Percentiles rank a stretch among this genome's conserved stretches.
Conservation (phyloP, 2,888 invertebrate genomes). For the Uropetala carovei region DNA sequence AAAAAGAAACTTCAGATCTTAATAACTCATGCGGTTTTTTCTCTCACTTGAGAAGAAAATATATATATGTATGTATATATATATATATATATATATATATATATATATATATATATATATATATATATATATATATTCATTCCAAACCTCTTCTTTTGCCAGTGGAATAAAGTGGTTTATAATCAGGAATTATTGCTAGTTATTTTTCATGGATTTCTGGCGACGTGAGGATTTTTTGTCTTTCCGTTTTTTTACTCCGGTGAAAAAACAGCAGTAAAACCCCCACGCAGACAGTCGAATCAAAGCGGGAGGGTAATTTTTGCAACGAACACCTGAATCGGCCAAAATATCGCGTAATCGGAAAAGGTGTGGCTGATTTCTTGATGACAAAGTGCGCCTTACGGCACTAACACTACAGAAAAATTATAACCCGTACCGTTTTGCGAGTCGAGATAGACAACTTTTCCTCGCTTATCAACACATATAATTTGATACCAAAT, state of each 20-base stretch:
- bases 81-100: background rate
- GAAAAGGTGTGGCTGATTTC: background rate
- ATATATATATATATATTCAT: background rate
- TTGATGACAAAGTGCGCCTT: background rate
- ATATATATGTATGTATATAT: background rate
- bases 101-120: background rate
- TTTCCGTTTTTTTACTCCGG: background rate
- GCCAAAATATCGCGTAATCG: background rate
- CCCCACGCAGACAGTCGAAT: background rate
- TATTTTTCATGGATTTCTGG: background rate
- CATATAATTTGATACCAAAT: background rate
- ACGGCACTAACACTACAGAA: background rate
- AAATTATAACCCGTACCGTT: background rate
- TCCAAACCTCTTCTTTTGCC: background rate
- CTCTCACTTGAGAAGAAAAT: background rate
- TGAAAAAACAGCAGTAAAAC: no score
- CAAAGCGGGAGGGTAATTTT: background rate
- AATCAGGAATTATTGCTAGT: slow-evolving; percentile 54
- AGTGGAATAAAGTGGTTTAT: slow-evolving; percentile 2
- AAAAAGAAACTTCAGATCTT: slow-evolving; percentile 63
- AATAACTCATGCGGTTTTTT: slow-evolving; percentile 58
- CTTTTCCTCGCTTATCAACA: background rate
- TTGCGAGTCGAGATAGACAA: background rate
- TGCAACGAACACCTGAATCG: background rate
- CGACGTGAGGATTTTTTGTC: background rate